Base-by-base conservation (phyloP, 92 coral and sea anemone genomes). In the Anthopleura xanthogrammica region DNA sequence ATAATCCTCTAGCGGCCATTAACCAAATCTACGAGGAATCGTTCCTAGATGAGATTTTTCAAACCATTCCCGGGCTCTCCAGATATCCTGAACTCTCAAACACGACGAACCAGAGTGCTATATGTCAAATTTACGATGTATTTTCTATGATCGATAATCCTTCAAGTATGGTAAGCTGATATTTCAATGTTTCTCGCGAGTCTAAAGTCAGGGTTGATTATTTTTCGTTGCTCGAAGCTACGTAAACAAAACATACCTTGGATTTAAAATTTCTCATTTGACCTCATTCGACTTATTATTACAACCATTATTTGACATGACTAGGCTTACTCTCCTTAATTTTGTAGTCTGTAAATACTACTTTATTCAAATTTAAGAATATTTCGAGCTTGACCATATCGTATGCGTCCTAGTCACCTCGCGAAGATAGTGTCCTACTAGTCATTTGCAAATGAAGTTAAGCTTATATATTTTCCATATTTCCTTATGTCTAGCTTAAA, bases 1-100 rank as follows among this genome's bases (percentile, higher is more conserved):
- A 11, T 29, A 29, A n/a, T 64, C 72, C 7, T 23, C 72, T 68
- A 68, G 74, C 74, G 36, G 74, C 74, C 74, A 68, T 68, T 68
- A 68, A 29, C 11, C 74, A 8, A 68, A 22, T 62, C 73, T 22
- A 5, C 43, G 16, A 12, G 40, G 17, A 68, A 23, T 68, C 74
- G 46, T 23, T 68, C 7, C 74, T 68, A 8, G 42, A 0, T 68
- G 19, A 3, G 72, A 64, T n/a, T 64, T 64, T n/a, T 10, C 43
- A 68, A 23, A 1, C 42, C 16, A 36, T 68, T 68, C 42, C 74
- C 42, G 74, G 74, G 74, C 42, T 68, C 29, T 68, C 42, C 46
- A 29, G 16, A 12, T 68, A 29, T 29, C 46, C 74, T 24, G 74
- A 36, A 12, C 40, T 29, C 74, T 68, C 29, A 12, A 36, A 68